These are phyloP conservation scores for Neocrepidodera transversa DNA, from an alignment of 2,888 invertebrate species.

Conservation along the genomic window DNA sequence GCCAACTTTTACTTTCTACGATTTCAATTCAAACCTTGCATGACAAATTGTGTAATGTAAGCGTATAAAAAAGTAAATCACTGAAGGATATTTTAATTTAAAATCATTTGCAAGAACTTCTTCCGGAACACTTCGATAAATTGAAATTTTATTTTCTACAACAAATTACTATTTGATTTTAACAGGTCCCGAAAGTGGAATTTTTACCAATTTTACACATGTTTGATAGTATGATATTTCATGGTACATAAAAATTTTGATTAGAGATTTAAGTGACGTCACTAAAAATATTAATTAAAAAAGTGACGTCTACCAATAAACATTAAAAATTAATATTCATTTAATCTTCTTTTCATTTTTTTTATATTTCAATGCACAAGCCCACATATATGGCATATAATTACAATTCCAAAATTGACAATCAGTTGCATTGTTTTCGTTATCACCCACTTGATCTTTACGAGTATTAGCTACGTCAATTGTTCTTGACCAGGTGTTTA, in stretches of 20 bases:
- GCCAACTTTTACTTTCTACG: constrained; percentile 16
- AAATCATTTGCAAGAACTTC: background rate
- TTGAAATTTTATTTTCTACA: constrained; percentile 1
- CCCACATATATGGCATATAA: constrained; percentile 34
- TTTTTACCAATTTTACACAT: too few species aligned
- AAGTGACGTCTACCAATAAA: too few species aligned
- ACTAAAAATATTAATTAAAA: too few species aligned
- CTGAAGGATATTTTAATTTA: constrained; percentile 7
- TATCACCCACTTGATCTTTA: constrained; percentile 34
- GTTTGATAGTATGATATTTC: too few species aligned
- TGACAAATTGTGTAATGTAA: constrained; percentile 18
- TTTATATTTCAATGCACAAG: too few species aligned
- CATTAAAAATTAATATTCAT: too few species aligned
- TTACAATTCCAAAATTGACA: constrained; percentile 30
- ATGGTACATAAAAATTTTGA: too few species aligned
- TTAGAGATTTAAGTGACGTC: too few species aligned
- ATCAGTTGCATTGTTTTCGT: constrained; percentile 34
- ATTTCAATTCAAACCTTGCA: constrained; percentile 17
- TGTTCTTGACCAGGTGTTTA: constrained; percentile 27
- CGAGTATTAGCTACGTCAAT: constrained; percentile 31
- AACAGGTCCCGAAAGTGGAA: background rate
- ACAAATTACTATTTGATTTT: background rate
- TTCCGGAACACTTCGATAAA: background rate
- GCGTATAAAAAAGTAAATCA: constrained; percentile 11
- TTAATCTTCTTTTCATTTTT: too few species aligned